Conservation (phyloP, 2,113 vertebrate species). For the Bubo blakistoni region DNA sequence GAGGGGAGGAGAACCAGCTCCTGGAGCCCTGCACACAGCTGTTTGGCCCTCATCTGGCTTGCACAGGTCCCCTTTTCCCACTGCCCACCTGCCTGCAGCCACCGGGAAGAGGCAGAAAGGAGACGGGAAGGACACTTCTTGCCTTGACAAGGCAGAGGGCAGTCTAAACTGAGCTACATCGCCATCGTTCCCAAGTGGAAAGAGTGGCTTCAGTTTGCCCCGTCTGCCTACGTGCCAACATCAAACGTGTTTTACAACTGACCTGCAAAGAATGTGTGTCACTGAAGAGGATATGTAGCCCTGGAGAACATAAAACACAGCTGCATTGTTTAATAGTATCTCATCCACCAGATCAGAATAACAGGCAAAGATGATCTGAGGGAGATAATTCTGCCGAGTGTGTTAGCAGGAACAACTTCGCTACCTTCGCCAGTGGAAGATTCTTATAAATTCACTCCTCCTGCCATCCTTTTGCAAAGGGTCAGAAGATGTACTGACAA, state of each 20-base stretch:
- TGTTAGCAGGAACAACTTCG: neutral
- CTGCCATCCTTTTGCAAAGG: constrained; percentile 62
- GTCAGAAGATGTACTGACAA: constrained; percentile 72
- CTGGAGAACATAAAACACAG: constrained; percentile 56
- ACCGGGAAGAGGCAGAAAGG: neutral
- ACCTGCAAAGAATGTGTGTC: constrained; percentile 70
- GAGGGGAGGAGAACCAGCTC: neutral
- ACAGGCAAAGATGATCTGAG: constrained; percentile 34
- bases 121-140: neutral
- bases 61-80: rapidly evolving
- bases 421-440: constrained; percentile 65
- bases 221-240: constrained; percentile 25
- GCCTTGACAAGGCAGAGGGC: neutral
- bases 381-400: constrained; percentile 35
- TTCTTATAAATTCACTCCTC: constrained; percentile 67
- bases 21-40: neutral
- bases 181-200: neutral
- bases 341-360: neutral
- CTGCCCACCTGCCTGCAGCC: neutral
- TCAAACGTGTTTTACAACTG: constrained; percentile 61
- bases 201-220: neutral
- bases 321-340: constrained; percentile 58
- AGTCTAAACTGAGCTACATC: neutral
- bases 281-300: constrained; percentile 41
- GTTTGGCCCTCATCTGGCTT: neutral